These are phyloP conservation scores for Adelognathus sp. DNA, from an alignment of 2,888 invertebrate species.

Conservation along the genomic window DNA sequence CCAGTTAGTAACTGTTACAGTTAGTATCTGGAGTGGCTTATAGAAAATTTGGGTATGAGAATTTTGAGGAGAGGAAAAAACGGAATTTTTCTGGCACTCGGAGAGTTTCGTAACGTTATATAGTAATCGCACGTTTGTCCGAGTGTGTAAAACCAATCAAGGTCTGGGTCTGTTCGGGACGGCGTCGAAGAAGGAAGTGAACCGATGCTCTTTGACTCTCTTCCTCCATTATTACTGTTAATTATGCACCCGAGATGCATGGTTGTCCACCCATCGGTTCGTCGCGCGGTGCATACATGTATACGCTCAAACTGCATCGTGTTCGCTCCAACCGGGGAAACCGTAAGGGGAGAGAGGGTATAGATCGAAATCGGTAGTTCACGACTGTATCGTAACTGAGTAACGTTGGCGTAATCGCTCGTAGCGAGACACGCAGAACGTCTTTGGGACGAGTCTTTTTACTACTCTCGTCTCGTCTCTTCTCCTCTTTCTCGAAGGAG, in stretches of 20 bases:
- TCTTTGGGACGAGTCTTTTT: background rate
- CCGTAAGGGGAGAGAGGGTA: background rate
- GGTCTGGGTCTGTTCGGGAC: slow-evolving; percentile 30
- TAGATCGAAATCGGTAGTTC: slow-evolving; percentile 10
- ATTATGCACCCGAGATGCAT: slow-evolving; percentile 54
- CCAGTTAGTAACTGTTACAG: too few relatives aligned
- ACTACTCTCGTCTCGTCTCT: background rate
- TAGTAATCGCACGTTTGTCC: slow-evolving; percentile 17
- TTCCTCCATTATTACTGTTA: slow-evolving; percentile 49
- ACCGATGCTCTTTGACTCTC: slow-evolving; percentile 47
- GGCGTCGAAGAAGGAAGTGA: slow-evolving; percentile 35
- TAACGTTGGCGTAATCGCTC: slow-evolving; percentile 20
- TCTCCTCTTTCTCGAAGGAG: background rate
- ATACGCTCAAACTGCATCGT: background rate
- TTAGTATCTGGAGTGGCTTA: too few relatives aligned
- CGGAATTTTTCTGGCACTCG: background rate
- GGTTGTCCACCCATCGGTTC: slow-evolving; percentile 27
- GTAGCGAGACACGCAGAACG: slow-evolving; percentile 6
- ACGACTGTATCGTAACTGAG: slow-evolving; percentile 12
- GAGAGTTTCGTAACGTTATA: slow-evolving; percentile 42
- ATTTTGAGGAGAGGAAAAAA: background rate
- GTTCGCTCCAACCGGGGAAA: background rate
- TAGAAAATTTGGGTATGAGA: background rate
- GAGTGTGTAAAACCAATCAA: slow-evolving; percentile 40
- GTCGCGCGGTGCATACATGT: slow-evolving; percentile 6